phyloP scores from a whole-genome alignment of 2,797 vertebrate species.

The Buceros bicornis region DNA sequence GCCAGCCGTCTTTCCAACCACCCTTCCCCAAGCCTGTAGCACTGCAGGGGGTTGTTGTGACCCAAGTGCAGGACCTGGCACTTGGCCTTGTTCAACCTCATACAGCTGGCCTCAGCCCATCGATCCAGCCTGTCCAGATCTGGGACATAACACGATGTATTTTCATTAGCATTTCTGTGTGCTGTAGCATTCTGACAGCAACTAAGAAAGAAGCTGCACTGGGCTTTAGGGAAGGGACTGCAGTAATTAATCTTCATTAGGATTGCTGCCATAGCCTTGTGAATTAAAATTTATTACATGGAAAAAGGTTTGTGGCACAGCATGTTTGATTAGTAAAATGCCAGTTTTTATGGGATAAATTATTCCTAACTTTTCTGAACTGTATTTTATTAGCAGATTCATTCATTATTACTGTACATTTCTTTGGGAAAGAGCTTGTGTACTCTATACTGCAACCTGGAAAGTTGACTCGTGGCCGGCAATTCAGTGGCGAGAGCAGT shows the following conservation, averaged over 20 bases:
- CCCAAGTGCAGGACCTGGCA: rapidly evolving
- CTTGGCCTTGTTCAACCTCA: not conserved
- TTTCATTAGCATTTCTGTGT: conserved; percentile 65
- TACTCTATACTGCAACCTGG: not conserved
- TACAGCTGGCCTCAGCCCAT: not conserved
- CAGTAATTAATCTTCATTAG: conserved; percentile 83
- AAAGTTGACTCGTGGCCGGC: not conserved
- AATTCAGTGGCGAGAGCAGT: not conserved
- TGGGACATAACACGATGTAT: conserved; percentile 29
- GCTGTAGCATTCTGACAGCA: conserved; percentile 58
- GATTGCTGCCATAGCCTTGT: conserved; percentile 67
- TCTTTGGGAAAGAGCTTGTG: not conserved
- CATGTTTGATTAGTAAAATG: conserved; percentile 73
- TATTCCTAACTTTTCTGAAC: conserved; percentile 54
- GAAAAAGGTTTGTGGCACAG: conserved; percentile 63
- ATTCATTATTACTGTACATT: conserved; percentile 55
- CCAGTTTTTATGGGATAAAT: conserved; percentile 58
- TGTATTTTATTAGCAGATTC: conserved; percentile 47
- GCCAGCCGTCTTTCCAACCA: rapidly evolving
- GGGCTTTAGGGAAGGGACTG: conserved; percentile 69
- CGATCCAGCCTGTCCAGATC: not conserved
- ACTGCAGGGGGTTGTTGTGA: rapidly evolving
- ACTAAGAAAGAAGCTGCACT: conserved; percentile 66
- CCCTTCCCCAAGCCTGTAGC: not conserved
- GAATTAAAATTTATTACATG: conserved; percentile 79